Conservation (phyloP, 2,113 vertebrate species). For the Melanotaenia duboulayi region DNA sequence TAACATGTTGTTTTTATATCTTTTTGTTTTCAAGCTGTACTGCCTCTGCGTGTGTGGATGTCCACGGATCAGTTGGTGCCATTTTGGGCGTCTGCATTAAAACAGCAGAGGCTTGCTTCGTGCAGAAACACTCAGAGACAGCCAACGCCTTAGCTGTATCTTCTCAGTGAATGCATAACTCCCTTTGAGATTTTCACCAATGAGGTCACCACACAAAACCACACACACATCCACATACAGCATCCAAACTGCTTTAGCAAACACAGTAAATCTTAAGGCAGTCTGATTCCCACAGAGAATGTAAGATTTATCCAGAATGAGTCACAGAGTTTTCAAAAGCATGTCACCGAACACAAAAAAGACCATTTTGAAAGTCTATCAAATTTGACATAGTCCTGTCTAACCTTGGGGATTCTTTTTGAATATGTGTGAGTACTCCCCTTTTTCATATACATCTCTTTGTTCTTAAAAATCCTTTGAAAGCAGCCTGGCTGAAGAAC, state of each 20-base stretch:
- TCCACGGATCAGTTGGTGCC: slow-evolving; percentile 64
- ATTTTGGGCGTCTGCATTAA: slow-evolving; percentile 50
- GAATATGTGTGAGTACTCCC: neutral
- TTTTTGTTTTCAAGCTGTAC: slow-evolving; percentile 37
- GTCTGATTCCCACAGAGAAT: slow-evolving; percentile 25
- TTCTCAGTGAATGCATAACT: slow-evolving; percentile 54
- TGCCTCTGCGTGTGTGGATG: slow-evolving; percentile 65
- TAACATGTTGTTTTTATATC: slow-evolving; percentile 8
- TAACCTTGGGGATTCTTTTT: slow-evolving; percentile 22
- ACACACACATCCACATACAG: slow-evolving; percentile 1
- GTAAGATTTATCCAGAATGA: slow-evolving; percentile 23
- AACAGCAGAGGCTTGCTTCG: slow-evolving; percentile 51
- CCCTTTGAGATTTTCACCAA: slow-evolving; percentile 67
- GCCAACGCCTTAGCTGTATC: slow-evolving; percentile 59
- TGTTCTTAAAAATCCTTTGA: slow-evolving; percentile 36
- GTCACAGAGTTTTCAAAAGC: slow-evolving; percentile 13
- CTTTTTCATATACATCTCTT: slow-evolving; percentile 28
- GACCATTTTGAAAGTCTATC: slow-evolving; percentile 13
- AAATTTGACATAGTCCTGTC: slow-evolving; percentile 8
- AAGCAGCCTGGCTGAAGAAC: slow-evolving; percentile 15
- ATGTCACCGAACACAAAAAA: slow-evolving; percentile 3
- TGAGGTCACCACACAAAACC: slow-evolving; percentile 43
- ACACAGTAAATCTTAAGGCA: slow-evolving; percentile 32
- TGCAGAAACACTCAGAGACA: slow-evolving; percentile 50
- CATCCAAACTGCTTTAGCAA: slow-evolving; percentile 35